Evolutionary conservation across 2,113 vertebrate species (phyloP).

Genomic region (Psittacula cyanocephala): DNA sequence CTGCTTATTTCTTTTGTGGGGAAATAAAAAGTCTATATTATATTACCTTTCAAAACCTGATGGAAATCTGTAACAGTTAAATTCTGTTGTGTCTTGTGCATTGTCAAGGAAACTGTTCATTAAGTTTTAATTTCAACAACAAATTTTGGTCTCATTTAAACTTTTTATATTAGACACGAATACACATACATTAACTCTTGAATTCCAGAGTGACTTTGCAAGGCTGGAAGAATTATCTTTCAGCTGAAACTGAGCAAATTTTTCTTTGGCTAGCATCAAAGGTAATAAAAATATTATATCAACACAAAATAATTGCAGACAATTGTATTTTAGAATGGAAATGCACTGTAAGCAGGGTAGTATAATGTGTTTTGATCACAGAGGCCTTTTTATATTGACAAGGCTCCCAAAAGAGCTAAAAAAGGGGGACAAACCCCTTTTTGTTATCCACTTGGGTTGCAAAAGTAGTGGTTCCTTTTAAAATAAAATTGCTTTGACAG

Average conservation of each 20-base stretch:
- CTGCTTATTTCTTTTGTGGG: accelerated
- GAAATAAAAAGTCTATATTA: accelerated
- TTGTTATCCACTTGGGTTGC: background rate
- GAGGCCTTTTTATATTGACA: background rate
- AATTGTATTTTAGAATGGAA: background rate
- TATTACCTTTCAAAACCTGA: background rate
- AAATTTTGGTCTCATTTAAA: background rate
- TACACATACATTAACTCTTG: background rate
- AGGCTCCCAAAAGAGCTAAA: background rate
- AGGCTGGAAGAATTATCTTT: background rate
- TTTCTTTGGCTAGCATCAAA: background rate
- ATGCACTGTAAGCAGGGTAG: background rate
- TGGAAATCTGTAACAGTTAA: background rate
- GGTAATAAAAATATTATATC: background rate
- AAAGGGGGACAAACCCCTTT: background rate
- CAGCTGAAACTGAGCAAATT: background rate
- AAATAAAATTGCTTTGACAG: background rate
- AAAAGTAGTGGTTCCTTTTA: background rate
- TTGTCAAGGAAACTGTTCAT: background rate
- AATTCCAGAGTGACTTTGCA: background rate
- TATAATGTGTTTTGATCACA: background rate
- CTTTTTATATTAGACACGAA: background rate
- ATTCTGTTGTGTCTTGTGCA: background rate
- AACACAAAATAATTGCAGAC: background rate
- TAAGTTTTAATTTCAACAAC: background rate